Evolutionary conservation across 2,888 invertebrate genomes (phyloP).

Genomic region (Graphium colonna): DNA sequence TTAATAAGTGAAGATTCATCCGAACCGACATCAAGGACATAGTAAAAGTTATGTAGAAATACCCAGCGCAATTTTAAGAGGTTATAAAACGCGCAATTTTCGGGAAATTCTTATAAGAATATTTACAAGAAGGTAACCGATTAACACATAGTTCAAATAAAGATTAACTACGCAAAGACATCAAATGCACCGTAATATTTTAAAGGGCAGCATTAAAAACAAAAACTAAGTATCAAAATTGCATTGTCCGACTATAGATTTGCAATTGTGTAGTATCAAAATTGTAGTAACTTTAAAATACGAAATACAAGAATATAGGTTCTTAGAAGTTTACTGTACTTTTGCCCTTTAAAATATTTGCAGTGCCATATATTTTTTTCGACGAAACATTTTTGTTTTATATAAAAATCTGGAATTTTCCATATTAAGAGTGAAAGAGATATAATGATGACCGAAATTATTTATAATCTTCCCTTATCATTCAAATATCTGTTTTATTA

Average conservation of each 20-base stretch:
- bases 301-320: neutral
- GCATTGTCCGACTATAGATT: no score
- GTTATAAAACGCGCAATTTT: conserved; percentile 28
- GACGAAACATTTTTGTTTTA: conserved; percentile 5
- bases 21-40: conserved; percentile 67
- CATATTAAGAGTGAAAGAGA: neutral
- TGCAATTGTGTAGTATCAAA: no score
- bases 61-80: conserved; percentile 54
- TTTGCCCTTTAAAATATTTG: conserved; percentile 17
- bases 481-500: neutral
- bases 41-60: conserved; percentile 61
- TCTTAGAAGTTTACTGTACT: no score
- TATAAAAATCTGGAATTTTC: conserved; percentile 2
- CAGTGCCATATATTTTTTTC: conserved; percentile 9
- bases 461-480: neutral
- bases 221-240: no score
- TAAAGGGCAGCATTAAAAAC: conserved; percentile 6
- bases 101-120: conserved; percentile 36
- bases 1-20: conserved; percentile 48
- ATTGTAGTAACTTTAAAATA: neutral
- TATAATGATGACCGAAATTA: neutral
- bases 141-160: conserved; percentile 7
- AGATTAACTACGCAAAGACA: conserved; percentile 13
- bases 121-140: conserved; percentile 38
- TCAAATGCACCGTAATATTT: conserved; percentile 14